These are phyloP conservation scores for Isoperla grammatica DNA, from an alignment of 2,888 invertebrate genomes.

Conservation along the genomic window DNA sequence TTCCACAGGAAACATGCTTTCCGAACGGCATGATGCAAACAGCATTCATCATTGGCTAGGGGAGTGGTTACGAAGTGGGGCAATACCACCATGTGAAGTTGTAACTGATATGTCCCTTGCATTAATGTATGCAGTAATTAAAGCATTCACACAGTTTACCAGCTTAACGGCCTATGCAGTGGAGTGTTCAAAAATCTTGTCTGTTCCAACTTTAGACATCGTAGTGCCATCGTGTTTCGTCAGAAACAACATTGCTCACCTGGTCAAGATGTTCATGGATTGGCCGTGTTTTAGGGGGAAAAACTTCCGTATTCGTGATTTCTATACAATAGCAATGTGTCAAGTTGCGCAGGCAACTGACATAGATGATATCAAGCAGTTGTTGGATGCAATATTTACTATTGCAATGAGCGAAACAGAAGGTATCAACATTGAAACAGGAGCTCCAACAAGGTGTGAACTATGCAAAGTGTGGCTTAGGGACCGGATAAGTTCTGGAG, in stretches of 20 bases:
- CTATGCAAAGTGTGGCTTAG: not conserved
- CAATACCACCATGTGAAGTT: constrained; percentile 25
- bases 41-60: constrained; percentile 25
- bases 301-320: not conserved
- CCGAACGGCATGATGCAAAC: constrained; percentile 27
- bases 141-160: constrained; percentile 14
- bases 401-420: constrained; percentile 4
- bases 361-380: not conserved
- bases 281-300: not conserved
- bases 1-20: constrained; percentile 30
- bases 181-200: constrained; percentile 17
- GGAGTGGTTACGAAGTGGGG: constrained; percentile 28
- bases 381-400: constrained; percentile 1
- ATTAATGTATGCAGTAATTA: constrained; percentile 16
- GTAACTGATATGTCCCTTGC: constrained; percentile 27
- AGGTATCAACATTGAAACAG: not conserved
- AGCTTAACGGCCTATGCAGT: constrained; percentile 11
- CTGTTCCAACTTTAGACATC: not conserved
- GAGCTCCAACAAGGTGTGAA: not conserved
- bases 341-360: not conserved
- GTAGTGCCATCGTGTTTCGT: constrained; percentile 13
- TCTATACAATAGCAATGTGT: not conserved
- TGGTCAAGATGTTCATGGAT: constrained; percentile 21
- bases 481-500: constrained; percentile 20
- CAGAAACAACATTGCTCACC: constrained; percentile 26